Evolutionary conservation across 2,888 invertebrate genomes (phyloP).

Genomic region (Plebejus argus): DNA sequence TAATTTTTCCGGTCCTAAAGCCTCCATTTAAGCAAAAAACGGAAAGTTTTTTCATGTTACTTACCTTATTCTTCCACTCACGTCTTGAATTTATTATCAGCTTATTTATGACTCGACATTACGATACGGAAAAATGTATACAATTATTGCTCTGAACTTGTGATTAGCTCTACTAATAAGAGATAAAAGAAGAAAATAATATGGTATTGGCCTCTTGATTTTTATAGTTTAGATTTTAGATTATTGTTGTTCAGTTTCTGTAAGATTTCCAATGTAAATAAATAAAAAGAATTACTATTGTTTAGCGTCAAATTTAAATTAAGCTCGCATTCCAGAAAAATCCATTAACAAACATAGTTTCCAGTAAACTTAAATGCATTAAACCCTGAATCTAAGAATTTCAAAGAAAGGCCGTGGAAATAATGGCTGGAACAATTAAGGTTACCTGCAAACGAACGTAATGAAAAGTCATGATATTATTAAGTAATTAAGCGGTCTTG

Average conservation of each 20-base stretch:
- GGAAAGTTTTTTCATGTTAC: no score
- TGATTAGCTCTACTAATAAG: background rate
- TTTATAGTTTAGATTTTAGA: no score
- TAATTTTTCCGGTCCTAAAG: no score
- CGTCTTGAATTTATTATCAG: no score
- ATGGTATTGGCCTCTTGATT: no score
- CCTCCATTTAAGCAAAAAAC: no score
- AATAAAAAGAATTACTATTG: background rate
- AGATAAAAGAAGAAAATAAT: background rate
- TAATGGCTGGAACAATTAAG: conserved; percentile 25
- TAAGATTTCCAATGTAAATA: background rate
- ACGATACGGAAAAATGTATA: no score
- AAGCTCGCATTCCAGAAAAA: background rate
- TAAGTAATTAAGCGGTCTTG: conserved; percentile 23
- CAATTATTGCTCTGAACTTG: no score
- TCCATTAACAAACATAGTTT: conserved; percentile 7
- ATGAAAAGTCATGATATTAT: conserved; percentile 27
- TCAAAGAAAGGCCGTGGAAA: conserved; percentile 1
- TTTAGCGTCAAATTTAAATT: background rate
- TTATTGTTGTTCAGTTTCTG: background rate
- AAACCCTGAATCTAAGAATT: conserved; percentile 5
- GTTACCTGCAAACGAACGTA: conserved; percentile 16
- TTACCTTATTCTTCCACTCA: no score
- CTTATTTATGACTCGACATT: no score
- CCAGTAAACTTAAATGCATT: conserved; percentile 4